Percentiles rank a stretch among this genome's conserved stretches.
These are phyloP conservation scores for Deroplatys truncata DNA, from an alignment of 2,888 invertebrate species.

Conservation along the genomic window DNA sequence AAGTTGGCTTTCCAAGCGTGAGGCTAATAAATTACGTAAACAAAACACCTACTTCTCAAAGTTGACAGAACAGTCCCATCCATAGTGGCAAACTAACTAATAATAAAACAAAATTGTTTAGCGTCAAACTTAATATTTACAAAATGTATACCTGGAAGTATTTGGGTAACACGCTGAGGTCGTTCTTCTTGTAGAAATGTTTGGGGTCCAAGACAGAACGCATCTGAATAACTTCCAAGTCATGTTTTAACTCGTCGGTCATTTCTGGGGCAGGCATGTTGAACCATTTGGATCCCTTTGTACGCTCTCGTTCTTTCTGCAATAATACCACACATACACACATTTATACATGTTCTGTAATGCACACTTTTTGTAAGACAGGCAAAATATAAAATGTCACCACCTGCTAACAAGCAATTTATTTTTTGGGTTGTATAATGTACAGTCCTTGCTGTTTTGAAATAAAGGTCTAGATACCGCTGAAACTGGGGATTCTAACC, in stretches of 20 bases:
- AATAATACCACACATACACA: constrained; percentile 36
- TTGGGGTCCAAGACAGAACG: constrained; percentile 87
- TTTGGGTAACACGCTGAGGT: constrained; percentile 80
- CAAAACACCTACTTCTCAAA: too few species aligned
- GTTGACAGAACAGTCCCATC: too few species aligned
- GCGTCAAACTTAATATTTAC: too few species aligned
- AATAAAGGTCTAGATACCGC: too few species aligned
- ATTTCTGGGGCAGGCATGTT: constrained; percentile 84
- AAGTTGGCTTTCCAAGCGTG: too few species aligned
- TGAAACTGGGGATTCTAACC: too few species aligned
- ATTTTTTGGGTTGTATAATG: neutral
- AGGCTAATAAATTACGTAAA: too few species aligned
- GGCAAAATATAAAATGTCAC: neutral
- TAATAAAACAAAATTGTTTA: too few species aligned
- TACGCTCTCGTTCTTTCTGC: constrained; percentile 69
- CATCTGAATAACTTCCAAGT: constrained; percentile 88
- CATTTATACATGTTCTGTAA: constrained; percentile 8
- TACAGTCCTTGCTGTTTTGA: too few species aligned
- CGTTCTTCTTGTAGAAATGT: constrained; percentile 91
- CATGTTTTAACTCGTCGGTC: constrained; percentile 82
- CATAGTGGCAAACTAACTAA: too few species aligned
- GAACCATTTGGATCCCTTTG: constrained; percentile 86
- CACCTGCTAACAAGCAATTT: constrained; percentile 9
- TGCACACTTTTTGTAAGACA: neutral
- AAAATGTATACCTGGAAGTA: constrained; percentile 96